Evolutionary conservation across 1,140 invertebrate species (phyloP), one percentile per base, ranked within the genome.

Genomic region (Drosophila busckii): DNA sequence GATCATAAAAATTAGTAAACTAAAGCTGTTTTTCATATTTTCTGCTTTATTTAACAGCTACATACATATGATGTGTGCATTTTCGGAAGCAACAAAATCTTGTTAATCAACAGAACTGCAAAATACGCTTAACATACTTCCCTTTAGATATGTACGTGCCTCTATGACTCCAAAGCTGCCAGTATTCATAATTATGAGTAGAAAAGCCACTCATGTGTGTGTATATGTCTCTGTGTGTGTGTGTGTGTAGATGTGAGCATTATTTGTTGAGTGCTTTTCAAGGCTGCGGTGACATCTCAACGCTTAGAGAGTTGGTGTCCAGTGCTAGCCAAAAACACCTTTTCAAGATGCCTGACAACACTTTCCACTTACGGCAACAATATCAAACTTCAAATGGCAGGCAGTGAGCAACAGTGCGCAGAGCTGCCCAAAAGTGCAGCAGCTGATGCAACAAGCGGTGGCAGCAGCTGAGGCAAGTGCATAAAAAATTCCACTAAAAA

Each of bases 261-360:
- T 80, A 80, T 73, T 71, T 78, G 56, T 55, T 78, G 63, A 78
- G 71, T 78, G 71, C 71, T 60, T 64, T 68, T 80, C 71, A 78
- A 73, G 71, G 73, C 68, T 78, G 53, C n/a, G n/a, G n/a, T n/a
- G n/a, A n/a, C n/a, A n/a, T 37, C 53, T 70, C 59, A 26, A 15
- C 13, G 49, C 37, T 49, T 23, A 19, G 50, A 48, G 44, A 63
- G 41, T 38, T 32, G 35, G 49, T n/a, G 49, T 53, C 48, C 12
- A 13, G 19, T 13, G 19, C 2, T 34, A 26, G 5, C n/a, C n/a
- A n/a, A n/a, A n/a, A 38, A 17, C 29, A 40, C 42, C 50, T 40
- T 17, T 46, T 23, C 19, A 40, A 25, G 34, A 20, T 28, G 41
- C 45, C 67, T 55, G 45, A 80, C 71, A 78, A 54, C 63, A 49